These are phyloP conservation scores for Gymnosoma rotundatum DNA, from an alignment of 2,888 invertebrate species.

Conservation along the genomic window DNA sequence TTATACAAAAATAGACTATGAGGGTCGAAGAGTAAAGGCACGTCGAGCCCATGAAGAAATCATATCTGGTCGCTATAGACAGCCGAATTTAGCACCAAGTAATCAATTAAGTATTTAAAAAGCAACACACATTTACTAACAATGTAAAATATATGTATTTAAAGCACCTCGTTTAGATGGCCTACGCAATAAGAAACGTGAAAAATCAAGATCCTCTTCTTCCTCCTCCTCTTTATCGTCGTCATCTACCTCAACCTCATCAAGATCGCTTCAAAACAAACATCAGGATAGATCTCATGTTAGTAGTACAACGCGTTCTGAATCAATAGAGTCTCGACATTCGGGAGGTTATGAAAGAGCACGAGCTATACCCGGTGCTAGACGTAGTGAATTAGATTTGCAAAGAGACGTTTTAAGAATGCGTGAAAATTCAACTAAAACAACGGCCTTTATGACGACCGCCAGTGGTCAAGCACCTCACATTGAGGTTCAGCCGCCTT, in stretches of 20 bases:
- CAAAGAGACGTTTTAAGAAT: conserved; percentile 78
- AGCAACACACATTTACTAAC: not conserved
- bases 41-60: conserved; percentile 82
- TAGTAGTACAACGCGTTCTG: conserved; percentile 79
- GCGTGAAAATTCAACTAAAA: conserved; percentile 74
- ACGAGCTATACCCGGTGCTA: conserved; percentile 78
- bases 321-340: conserved; percentile 80
- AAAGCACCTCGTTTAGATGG: conserved; percentile 73
- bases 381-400: conserved; percentile 80
- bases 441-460: not conserved
- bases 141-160: not conserved
- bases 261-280: conserved; percentile 74
- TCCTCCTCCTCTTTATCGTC: conserved; percentile 76
- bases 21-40: conserved; percentile 81
- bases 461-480: conserved; percentile 72
- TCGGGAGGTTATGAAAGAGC: conserved; percentile 78
- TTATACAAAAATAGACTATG: conserved; percentile 82
- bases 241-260: conserved; percentile 77
- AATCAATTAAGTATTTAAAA: conserved; percentile 32
- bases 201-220: conserved; percentile 73
- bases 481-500: conserved; percentile 80
- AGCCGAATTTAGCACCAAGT: conserved; percentile 81
- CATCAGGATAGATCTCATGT: conserved; percentile 74
- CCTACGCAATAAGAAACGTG: conserved; percentile 66
- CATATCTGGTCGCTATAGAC: conserved; percentile 81